phyloP scores from a whole-genome alignment of 2,888 invertebrate genomes.

The Dolichopus griseipennis region DNA sequence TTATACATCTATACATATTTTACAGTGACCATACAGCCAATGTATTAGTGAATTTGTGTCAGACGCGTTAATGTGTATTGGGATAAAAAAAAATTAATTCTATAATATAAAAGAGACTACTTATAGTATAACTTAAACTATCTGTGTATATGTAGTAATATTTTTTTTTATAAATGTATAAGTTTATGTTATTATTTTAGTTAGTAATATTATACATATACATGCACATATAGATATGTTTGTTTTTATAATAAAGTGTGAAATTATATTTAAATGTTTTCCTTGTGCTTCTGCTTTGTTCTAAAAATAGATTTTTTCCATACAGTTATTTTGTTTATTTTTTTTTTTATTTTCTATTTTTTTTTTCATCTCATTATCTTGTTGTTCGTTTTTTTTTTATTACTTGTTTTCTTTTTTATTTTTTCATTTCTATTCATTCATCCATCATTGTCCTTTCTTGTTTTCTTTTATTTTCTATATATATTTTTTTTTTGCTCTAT shows the following conservation, averaged over 20 bases:
- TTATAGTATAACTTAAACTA: no score
- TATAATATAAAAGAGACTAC: no score
- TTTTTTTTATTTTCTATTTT: neutral
- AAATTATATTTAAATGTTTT: neutral
- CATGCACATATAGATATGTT: neutral
- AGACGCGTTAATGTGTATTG: neutral
- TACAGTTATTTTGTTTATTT: neutral
- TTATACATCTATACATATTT: no score
- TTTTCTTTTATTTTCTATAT: no score
- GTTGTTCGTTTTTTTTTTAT: neutral
- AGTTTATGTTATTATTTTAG: neutral
- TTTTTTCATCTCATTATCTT: neutral
- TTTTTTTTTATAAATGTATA: neutral
- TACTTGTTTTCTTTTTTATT: neutral
- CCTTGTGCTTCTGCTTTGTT: neutral
- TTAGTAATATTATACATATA: neutral
- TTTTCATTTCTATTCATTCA: neutral
- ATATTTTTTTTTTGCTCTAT: no score
- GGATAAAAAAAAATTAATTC: neutral
- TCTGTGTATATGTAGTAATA: neutral
- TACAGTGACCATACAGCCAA: no score
- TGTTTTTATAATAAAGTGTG: neutral
- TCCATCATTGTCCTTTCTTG: neutral
- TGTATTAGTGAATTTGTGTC: conserved; percentile 4
- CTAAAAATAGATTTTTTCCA: conserved; percentile 3